These are phyloP conservation scores for Beroe ovata DNA, from an alignment of 37 sponge, comb jelly and placozoan species.

Conservation along the genomic window DNA sequence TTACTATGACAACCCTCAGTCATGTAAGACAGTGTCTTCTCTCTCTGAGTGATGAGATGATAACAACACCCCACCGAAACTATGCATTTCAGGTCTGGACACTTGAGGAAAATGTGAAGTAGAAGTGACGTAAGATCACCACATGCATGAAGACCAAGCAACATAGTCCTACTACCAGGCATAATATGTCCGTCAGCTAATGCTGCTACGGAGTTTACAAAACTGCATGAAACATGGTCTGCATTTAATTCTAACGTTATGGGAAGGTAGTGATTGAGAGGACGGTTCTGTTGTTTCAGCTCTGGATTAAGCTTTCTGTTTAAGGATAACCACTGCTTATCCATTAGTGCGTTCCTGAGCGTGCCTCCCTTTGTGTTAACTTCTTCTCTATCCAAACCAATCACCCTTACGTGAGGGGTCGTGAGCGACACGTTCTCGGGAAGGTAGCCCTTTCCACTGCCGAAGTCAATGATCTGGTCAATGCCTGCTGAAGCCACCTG, in stretches of 20 bases:
- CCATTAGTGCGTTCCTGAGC: slow-evolving; percentile 30
- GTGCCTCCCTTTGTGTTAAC: not conserved
- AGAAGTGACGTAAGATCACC: slow-evolving; percentile 59
- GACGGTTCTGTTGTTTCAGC: not conserved
- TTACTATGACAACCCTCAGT: not conserved
- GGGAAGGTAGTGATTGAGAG: slow-evolving; percentile 28
- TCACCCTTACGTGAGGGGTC: not conserved
- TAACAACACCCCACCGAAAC: slow-evolving; percentile 60
- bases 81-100: slow-evolving; percentile 11
- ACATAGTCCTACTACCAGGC: not conserved
- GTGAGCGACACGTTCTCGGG: slow-evolving; percentile 31
- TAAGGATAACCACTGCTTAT: slow-evolving; percentile 24
- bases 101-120: slow-evolving; percentile 6
- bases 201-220: not conserved
- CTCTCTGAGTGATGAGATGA: slow-evolving; percentile 52
- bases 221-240: not conserved
- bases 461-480: slow-evolving; percentile 45
- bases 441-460: slow-evolving; percentile 63
- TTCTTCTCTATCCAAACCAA: slow-evolving; percentile 53
- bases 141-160: slow-evolving; percentile 56
- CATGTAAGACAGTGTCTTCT: slow-evolving; percentile 3
- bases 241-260: slow-evolving; percentile 1
- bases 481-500: not conserved
- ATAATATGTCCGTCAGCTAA: not conserved
- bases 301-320: not conserved